Evolutionary conservation across 2,888 invertebrate species (phyloP), one percentile per base, ranked within the genome.

Genomic region (Papilio gigon): DNA sequence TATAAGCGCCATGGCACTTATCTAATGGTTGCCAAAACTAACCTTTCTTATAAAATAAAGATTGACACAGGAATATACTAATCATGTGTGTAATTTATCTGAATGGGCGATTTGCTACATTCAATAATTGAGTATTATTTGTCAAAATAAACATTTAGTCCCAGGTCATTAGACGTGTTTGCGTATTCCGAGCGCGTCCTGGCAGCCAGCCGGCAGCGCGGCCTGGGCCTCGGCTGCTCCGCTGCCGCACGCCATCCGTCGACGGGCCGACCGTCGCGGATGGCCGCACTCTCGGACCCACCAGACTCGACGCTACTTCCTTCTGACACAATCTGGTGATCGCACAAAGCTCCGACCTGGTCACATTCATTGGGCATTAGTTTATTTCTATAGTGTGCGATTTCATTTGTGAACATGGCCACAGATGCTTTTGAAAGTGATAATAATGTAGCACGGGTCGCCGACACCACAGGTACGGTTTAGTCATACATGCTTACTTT

Each of bases 261-360:
- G 22, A 12, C 3, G 4, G 12, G 11, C 22, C 11, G 47, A 47
- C 47, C 20, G 47, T 22, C 2, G 22, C 12, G 11, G 47, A n/a
- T 22, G 12, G 42, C 42, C 42, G 42, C 12, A 40, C 40, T 20
- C 64, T 37, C 59, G 12, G 40, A 14, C 14, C 27, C 47, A 4
- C 3, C 47, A 60, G 60, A 68, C 64, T 65, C 53, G 60, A 30
- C 30, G 40, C 30, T 50, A 60, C 37, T 33, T 33, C 42, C 42
- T 30, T 44, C 33, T 58, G 20, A 59, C 40, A 30, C 56, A 59
- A 59, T n/a, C 42, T 30, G 25, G n/a, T 17, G 9, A 53, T 14
- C 53, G 11, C 27, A 9, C 12, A 53, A 1, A 30, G n/a, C 8
- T 2, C n/a, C 47, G 11, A 47, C 20, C 9, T 22, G 2, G 12